Evolutionary conservation across 2,888 invertebrate genomes (phyloP).

Genomic region (Drymonia ruficornis): DNA sequence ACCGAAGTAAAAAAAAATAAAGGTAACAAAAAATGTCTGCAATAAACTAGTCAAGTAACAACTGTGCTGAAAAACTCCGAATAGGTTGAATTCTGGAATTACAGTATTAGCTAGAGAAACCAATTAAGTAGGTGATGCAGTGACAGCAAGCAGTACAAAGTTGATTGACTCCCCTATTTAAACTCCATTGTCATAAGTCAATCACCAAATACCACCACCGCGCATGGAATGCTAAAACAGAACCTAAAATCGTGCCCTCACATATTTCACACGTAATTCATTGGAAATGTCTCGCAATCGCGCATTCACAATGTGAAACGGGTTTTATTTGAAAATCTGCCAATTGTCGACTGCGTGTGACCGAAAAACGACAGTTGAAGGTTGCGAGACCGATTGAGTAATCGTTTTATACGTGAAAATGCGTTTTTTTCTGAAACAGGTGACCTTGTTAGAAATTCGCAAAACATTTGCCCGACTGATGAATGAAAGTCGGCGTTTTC

Average conservation of each 20-base stretch:
- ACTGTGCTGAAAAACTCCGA: too few relatives aligned
- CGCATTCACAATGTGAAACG: constrained; percentile 21
- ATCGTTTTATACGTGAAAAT: constrained; percentile 31
- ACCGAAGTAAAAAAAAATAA: too few relatives aligned
- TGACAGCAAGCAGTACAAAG: background rate
- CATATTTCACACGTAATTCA: constrained; percentile 3
- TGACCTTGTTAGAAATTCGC: constrained; percentile 37
- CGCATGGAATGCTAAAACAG: constrained; percentile 1
- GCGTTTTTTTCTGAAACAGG: constrained; percentile 22
- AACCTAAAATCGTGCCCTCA: background rate
- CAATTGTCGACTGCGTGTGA: constrained; percentile 48
- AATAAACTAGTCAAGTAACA: too few relatives aligned
- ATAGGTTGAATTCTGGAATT: too few relatives aligned
- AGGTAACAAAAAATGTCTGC: too few relatives aligned
- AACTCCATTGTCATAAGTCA: background rate
- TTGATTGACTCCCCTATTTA: background rate
- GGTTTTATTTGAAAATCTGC: constrained; percentile 54
- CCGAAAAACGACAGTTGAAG: constrained; percentile 55
- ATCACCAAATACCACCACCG: background rate
- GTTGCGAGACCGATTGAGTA: constrained; percentile 52
- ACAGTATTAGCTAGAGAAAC: too few relatives aligned
- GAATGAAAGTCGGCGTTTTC: constrained; percentile 34
- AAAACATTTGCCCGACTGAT: constrained; percentile 30
- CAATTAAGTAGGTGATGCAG: background rate
- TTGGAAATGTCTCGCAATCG: constrained; percentile 7